Base-by-base conservation (phyloP, 2,113 vertebrate genomes). In the Athene noctua region DNA sequence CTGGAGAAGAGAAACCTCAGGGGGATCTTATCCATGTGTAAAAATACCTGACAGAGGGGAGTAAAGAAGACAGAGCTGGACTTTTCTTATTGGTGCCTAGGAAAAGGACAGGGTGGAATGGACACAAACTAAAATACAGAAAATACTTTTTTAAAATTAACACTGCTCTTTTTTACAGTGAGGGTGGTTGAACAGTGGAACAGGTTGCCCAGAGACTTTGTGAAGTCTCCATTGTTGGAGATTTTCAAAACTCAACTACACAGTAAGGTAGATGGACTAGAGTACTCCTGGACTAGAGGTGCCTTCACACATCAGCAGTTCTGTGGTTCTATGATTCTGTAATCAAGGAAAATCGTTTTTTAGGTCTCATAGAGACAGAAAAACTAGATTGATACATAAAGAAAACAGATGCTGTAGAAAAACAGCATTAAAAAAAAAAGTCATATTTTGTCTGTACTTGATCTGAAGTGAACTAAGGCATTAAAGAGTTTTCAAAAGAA, bases 401-500 rank as follows among this genome's bases (percentile, higher is more conserved):
- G 42, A 90, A 88, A 91, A 77, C 4, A 70, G 38, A 86, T 84
- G n/a, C 15, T 73, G 74, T 61, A 90, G 46, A 84, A 91, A 92
- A 74, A 55, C 16, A 52, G 16, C 7, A 49, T 17, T 49, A 6
- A 26, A 25, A 38, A 40, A 66, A 61, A 75, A 57, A 79, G 46
- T n/a, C 22, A 54, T 55, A 12, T 84, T 80, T 38, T 83, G 17
- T 29, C 72, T 72, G 52, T 25, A 44, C 32, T 70, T 90, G 44
- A 78, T 95, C 88, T 95, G 47, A 44, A 61, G 81, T 81, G 44
- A 94, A 92, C 29, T 70, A 67, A 77, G 36, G 18, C 62, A 87
- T 92, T 81, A 91, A 94, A 94, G 74, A 77, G 15, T 29, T 67
- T 23, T 49, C 67, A 86, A 67, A 92, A 84, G 78, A 80, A 94